A percentile compares a stretch with the other conserved stretches of the same genome.
Evolutionary conservation across 2,888 invertebrate species (phyloP).

Genomic region (Mimachlamys varia): DNA sequence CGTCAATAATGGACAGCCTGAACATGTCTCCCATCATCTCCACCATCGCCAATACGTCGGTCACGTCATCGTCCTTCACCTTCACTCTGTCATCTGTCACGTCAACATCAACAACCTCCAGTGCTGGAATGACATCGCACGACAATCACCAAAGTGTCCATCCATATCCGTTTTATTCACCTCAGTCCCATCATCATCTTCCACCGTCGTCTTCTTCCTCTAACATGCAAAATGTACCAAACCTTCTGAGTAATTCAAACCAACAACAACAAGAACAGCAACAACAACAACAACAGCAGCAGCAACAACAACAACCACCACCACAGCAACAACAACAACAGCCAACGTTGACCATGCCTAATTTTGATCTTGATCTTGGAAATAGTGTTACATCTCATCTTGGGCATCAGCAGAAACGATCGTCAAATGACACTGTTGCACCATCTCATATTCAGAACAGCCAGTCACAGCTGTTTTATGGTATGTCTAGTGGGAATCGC

Average conservation of each 20-base stretch:
- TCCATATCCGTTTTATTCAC: slow-evolving; percentile 66
- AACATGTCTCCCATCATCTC: slow-evolving; percentile 60
- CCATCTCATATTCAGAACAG: slow-evolving; percentile 39
- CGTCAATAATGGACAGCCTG: slow-evolving; percentile 62
- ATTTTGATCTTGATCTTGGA: slow-evolving; percentile 51
- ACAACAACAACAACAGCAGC: slow-evolving; percentile 52
- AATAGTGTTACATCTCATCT: slow-evolving; percentile 43
- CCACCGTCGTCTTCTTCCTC: slow-evolving; percentile 38
- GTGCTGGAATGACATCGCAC: slow-evolving; percentile 54
- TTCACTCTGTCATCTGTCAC: slow-evolving; percentile 62
- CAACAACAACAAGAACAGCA: slow-evolving; percentile 51
- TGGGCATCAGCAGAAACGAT: slow-evolving; percentile 41
- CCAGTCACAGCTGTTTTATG: slow-evolving; percentile 37
- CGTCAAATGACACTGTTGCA: slow-evolving; percentile 47
- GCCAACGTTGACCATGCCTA: slow-evolving; percentile 46
- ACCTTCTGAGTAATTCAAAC: slow-evolving; percentile 50
- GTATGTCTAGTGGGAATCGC: slow-evolving; percentile 37
- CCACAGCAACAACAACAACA: slow-evolving; percentile 48
- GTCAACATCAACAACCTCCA: slow-evolving; percentile 59
- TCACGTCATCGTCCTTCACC: slow-evolving; percentile 60
- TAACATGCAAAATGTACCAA: slow-evolving; percentile 39
- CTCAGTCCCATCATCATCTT: slow-evolving; percentile 50
- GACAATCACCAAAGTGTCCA: slow-evolving; percentile 55
- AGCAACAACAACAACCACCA: slow-evolving; percentile 45
- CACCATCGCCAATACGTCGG: slow-evolving; percentile 52